A percentile compares a stretch with the other conserved stretches of the same genome.
Evolutionary conservation across 2,113 vertebrate genomes (phyloP).

Genomic region (Turnix velox): DNA sequence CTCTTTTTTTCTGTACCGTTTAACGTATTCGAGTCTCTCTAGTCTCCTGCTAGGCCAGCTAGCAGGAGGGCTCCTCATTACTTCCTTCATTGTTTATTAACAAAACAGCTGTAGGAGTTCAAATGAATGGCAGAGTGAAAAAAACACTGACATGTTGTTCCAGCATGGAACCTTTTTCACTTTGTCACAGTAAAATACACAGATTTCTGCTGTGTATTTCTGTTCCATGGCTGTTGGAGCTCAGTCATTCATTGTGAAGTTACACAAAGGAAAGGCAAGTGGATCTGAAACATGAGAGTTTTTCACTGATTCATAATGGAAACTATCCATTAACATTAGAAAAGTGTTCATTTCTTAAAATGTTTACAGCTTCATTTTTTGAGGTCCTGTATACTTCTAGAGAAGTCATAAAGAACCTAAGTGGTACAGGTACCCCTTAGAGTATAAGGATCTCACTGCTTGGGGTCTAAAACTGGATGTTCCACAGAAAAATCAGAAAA

Average conservation of each 20-base stretch:
- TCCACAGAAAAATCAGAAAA: too few species aligned
- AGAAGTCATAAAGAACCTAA: neutral
- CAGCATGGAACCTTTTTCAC: neutral
- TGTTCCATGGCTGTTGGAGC: neutral
- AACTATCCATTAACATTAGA: neutral
- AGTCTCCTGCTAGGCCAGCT: neutral
- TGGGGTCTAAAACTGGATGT: neutral
- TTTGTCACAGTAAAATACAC: neutral
- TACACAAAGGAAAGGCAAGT: neutral
- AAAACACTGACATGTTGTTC: neutral
- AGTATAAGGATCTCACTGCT: neutral
- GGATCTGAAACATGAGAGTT: neutral
- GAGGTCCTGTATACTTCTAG: neutral
- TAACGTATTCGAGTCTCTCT: neutral
- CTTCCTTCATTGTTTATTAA: neutral
- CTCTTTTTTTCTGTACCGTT: neutral
- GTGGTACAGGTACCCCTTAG: too few species aligned
- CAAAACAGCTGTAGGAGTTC: neutral
- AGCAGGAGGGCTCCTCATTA: neutral
- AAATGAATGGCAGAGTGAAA: neutral
- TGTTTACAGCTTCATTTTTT: neutral
- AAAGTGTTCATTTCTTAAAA: neutral
- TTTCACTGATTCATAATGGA: neutral
- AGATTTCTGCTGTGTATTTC: neutral
- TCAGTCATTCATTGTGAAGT: neutral